Percentiles rank a stretch among this genome's conserved stretches.
These are phyloP conservation scores for Lasioglossum figueresi DNA, from an alignment of 2,888 invertebrate species.

Conservation along the genomic window DNA sequence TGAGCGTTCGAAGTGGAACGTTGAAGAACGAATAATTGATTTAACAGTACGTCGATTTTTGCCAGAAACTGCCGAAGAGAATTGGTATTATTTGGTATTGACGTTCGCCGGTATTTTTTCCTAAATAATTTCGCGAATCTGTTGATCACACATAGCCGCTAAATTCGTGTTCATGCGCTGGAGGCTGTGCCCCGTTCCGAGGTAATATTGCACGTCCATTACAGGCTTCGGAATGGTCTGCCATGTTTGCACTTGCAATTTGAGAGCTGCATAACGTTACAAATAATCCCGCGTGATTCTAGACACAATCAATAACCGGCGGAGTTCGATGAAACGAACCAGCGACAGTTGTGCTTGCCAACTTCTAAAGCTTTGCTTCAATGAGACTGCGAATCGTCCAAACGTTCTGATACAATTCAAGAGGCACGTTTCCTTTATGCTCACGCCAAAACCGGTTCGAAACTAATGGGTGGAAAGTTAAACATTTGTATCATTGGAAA, in stretches of 20 bases:
- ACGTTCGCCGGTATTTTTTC: neutral
- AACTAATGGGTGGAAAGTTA: neutral
- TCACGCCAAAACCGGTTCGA: neutral
- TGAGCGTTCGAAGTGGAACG: neutral
- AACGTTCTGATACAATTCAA: neutral
- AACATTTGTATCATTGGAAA: neutral
- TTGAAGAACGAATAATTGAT: neutral
- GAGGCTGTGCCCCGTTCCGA: neutral
- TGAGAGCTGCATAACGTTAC: conserved; percentile 19
- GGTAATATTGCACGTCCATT: conserved; percentile 14
- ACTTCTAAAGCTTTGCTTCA: conserved; percentile 1
- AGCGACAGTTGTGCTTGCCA: conserved; percentile 11
- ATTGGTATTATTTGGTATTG: neutral
- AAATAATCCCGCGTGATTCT: conserved; percentile 29
- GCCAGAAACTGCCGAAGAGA: neutral
- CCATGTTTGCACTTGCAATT: conserved; percentile 16
- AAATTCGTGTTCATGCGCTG: neutral
- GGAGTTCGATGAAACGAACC: conserved; percentile 11
- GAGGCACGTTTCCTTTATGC: neutral
- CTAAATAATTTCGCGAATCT: neutral
- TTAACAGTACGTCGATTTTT: neutral
- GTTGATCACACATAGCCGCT: neutral
- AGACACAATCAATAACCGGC: conserved; percentile 22
- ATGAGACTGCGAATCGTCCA: conserved; percentile 2
- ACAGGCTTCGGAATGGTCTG: conserved; percentile 6